These are phyloP conservation scores for Hypselothyrea guttata DNA, from an alignment of 2,888 invertebrate species.

Conservation along the genomic window DNA sequence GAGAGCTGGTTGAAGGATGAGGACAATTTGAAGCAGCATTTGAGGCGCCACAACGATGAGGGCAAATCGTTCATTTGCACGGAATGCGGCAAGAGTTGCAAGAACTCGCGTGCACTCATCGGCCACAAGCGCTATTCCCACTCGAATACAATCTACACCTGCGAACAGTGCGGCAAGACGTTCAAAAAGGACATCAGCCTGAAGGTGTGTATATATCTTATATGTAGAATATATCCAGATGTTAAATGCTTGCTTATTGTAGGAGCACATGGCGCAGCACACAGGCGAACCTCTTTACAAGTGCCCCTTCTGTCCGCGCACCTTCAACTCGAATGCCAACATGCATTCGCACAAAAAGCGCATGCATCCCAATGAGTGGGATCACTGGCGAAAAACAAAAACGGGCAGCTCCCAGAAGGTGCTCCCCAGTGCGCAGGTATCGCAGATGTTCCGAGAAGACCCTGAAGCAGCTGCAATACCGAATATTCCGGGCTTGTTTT, in stretches of 20 bases:
- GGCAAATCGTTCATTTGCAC: slow-evolving; percentile 73
- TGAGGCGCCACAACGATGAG: slow-evolving; percentile 79
- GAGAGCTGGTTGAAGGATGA: slow-evolving; percentile 81
- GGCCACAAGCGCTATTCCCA: slow-evolving; percentile 81
- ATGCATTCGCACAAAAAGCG: slow-evolving; percentile 82
- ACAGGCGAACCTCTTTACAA: slow-evolving; percentile 80
- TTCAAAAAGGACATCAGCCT: slow-evolving; percentile 81
- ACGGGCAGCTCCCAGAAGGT: slow-evolving; percentile 76
- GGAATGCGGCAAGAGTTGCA: slow-evolving; percentile 79
- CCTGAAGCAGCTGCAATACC: slow-evolving; percentile 55
- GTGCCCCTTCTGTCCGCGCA: slow-evolving; percentile 81
- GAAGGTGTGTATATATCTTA: slow-evolving; percentile 75
- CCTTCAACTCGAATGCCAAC: slow-evolving; percentile 81
- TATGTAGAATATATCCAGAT: too few species aligned
- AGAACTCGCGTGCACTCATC: slow-evolving; percentile 79
- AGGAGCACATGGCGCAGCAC: slow-evolving; percentile 82
- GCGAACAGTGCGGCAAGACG: slow-evolving; percentile 80
- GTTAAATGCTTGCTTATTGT: neutral
- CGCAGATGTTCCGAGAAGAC: slow-evolving; percentile 70
- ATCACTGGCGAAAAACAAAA: slow-evolving; percentile 78
- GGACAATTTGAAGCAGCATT: slow-evolving; percentile 80
- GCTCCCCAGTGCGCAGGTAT: slow-evolving; percentile 67
- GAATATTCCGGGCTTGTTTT: slow-evolving; percentile 51
- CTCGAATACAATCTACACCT: slow-evolving; percentile 73
- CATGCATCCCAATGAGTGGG: slow-evolving; percentile 80